Percentiles rank a stretch among this genome's conserved stretches.
Conservation (phyloP, 2,888 invertebrate genomes). For the Hyppa rectilinea region DNA sequence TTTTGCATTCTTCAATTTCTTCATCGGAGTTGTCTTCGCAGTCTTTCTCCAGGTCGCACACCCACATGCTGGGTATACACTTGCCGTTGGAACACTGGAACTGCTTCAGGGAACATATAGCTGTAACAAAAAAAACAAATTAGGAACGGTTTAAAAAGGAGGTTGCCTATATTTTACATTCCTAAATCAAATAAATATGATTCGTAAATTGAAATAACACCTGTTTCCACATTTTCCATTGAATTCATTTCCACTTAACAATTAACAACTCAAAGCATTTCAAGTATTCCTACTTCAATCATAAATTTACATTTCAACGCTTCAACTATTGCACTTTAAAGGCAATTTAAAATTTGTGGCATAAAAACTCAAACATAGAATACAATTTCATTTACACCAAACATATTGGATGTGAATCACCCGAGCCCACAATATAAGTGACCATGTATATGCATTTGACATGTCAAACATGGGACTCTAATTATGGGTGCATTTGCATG, state of each 20-base stretch:
- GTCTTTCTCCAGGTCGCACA: slow-evolving; percentile 95
- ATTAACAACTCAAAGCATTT: slow-evolving; percentile 11
- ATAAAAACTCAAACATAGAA: not conserved
- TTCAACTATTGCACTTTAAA: slow-evolving; percentile 9
- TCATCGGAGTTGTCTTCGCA: slow-evolving; percentile 96
- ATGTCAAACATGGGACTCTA: slow-evolving; percentile 45
- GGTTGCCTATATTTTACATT: not conserved
- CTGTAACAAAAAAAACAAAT: slow-evolving; percentile 74
- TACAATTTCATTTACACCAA: slow-evolving; percentile 4
- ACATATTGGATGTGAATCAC: slow-evolving; percentile 13
- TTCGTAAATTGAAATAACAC: not conserved
- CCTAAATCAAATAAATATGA: not conserved
- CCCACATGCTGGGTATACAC: slow-evolving; percentile 94
- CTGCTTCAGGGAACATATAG: slow-evolving; percentile 92
- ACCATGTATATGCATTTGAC: slow-evolving; percentile 47
- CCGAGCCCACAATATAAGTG: slow-evolving; percentile 24
- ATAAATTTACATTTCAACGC: slow-evolving; percentile 28
- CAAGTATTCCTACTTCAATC: slow-evolving; percentile 7
- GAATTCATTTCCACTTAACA: slow-evolving; percentile 1
- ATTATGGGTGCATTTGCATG: slow-evolving; percentile 41
- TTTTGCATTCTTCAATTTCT: slow-evolving; percentile 92
- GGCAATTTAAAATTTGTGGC: not conserved
- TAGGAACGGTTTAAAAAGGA: not conserved
- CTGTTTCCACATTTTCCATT: slow-evolving; percentile 3
- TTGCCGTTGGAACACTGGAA: slow-evolving; percentile 94